Evolutionary conservation across 2,113 vertebrate genomes (phyloP).

Genomic region (Epinephelus moara): DNA sequence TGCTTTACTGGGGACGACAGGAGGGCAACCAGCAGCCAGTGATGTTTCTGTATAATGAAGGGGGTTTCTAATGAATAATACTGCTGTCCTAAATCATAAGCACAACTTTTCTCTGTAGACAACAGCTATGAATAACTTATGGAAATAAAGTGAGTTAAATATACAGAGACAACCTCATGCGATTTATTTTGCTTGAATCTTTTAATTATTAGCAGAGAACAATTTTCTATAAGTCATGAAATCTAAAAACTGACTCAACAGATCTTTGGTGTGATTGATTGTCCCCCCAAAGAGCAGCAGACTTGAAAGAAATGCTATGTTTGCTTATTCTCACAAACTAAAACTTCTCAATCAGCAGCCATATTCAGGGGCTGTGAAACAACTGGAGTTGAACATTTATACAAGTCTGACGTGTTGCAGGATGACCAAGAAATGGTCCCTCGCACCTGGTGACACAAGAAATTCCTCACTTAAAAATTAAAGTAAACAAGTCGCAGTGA

Average conservation of each 20-base stretch:
- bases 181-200: background rate
- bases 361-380: constrained; percentile 27
- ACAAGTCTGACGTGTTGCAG: constrained; percentile 35
- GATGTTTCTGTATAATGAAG: constrained; percentile 55
- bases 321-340: background rate
- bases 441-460: constrained; percentile 62
- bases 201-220: background rate
- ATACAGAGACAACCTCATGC: background rate
- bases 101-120: constrained; percentile 34
- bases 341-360: constrained; percentile 1
- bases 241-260: background rate
- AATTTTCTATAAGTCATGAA: background rate
- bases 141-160: background rate
- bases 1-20: constrained; percentile 63
- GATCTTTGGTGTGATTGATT: background rate
- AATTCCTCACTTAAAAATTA: constrained; percentile 69
- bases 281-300: background rate
- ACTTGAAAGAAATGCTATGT: background rate
- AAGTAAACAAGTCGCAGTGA: constrained; percentile 61
- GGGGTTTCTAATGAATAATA: constrained; percentile 56
- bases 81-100: constrained; percentile 53
- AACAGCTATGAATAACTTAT: constrained; percentile 26
- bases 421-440: constrained; percentile 25
- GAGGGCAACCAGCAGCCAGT: constrained; percentile 43
- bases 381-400: constrained; percentile 55